Evolutionary conservation across 92 coral and sea anemone genomes (phyloP).

Genomic region (Scolanthus callimorphus): DNA sequence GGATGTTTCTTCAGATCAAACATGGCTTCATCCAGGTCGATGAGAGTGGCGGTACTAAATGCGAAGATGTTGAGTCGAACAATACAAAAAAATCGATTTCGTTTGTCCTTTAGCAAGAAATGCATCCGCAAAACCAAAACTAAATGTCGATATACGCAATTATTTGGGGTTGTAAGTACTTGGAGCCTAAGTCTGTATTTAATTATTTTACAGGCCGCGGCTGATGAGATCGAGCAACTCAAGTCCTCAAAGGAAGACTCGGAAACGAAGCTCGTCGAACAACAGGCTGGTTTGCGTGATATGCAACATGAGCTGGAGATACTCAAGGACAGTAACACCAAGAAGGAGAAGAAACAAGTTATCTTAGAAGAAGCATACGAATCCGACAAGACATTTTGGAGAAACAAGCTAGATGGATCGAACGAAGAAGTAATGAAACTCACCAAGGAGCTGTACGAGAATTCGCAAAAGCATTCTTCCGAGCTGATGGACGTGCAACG

Average conservation of each 20-base stretch:
- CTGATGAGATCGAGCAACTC: conserved; percentile 22
- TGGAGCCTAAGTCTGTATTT: background rate
- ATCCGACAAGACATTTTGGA: conserved; percentile 61
- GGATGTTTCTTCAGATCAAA: too few relatives aligned
- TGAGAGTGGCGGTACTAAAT: too few relatives aligned
- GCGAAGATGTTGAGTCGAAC: too few relatives aligned
- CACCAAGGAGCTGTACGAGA: conserved; percentile 59
- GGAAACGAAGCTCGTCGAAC: conserved; percentile 22
- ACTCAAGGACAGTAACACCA: conserved; percentile 39
- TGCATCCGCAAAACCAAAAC: too few relatives aligned
- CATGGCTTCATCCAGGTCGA: too few relatives aligned
- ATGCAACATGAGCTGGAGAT: conserved; percentile 52
- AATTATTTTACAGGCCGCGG: conserved; percentile 15
- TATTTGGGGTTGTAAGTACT: too few relatives aligned
- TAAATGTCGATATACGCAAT: too few relatives aligned
- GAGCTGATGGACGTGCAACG: conserved; percentile 62
- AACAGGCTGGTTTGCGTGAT: conserved; percentile 25
- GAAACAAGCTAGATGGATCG: conserved; percentile 53
- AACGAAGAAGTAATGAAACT: conserved; percentile 48
- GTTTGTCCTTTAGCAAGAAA: too few relatives aligned
- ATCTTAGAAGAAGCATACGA: conserved; percentile 54
- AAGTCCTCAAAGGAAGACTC: conserved; percentile 15
- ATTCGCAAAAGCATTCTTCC: conserved; percentile 55
- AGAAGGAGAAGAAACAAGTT: conserved; percentile 37
- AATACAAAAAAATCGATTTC: too few relatives aligned